Conservation (phyloP, 53 echinoderm and acorn worm species). For the Apostichopus leukothele region DNA sequence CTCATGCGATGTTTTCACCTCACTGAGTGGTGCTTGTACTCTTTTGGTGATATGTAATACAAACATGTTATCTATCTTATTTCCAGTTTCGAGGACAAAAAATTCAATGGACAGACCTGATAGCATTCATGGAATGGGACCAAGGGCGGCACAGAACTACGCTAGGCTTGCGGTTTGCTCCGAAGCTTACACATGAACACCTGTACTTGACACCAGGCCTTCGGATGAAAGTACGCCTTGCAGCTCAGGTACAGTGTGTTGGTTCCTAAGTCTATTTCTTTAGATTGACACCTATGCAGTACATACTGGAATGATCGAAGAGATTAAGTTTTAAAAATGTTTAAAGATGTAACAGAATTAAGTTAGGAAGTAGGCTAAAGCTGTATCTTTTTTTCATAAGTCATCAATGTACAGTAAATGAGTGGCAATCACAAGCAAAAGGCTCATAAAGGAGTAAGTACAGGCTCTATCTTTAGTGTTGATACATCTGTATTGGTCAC, state of each 20-base stretch:
- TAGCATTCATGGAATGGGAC: conserved; percentile 25
- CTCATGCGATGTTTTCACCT: not conserved
- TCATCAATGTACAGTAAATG: not conserved
- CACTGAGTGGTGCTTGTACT: not conserved
- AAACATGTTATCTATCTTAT: not conserved
- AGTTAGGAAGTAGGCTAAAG: no score
- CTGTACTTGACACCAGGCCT: conserved; percentile 49
- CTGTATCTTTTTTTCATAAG: no score
- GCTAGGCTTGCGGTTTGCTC: conserved; percentile 31
- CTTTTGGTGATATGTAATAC: not conserved
- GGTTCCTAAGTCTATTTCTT: no score
- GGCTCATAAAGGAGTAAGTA: no score
- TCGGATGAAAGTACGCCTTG: conserved; percentile 50
- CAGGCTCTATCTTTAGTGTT: no score
- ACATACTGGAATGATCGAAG: no score
- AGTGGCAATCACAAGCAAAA: no score
- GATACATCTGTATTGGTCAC: not conserved
- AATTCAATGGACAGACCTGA: conserved; percentile 41
- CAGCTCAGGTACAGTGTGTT: conserved; percentile 29
- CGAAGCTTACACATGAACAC: conserved; percentile 41
- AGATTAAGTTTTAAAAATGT: no score
- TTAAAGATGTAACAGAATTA: no score
- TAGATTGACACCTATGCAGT: no score
- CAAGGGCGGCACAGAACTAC: not conserved
- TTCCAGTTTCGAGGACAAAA: conserved; percentile 22